Percentiles rank a stretch among this genome's conserved stretches.
Conservation (phyloP, 2,797 vertebrate genomes). For the Pseudotriccus pelzelni region DNA sequence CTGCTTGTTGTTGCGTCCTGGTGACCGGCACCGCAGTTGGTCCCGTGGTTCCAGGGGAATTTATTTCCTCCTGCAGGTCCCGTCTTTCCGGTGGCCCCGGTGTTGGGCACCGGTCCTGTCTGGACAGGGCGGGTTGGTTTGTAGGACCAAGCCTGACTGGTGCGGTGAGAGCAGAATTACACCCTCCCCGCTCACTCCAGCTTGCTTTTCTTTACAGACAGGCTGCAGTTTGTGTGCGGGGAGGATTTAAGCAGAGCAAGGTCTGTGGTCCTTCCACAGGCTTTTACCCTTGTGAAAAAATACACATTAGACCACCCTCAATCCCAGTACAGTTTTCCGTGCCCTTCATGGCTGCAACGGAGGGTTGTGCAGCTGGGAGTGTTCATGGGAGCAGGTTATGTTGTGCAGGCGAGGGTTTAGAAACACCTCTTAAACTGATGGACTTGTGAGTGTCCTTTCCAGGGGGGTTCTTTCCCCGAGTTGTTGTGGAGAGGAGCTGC, state of each 20-base stretch:
- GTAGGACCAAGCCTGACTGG: neutral
- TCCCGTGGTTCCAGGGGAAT: constrained; percentile 60
- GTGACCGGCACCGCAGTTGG: constrained; percentile 56
- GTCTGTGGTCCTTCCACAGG: neutral
- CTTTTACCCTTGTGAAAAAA: neutral
- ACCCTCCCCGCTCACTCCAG: neutral
- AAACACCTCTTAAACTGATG: neutral
- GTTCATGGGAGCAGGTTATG: neutral
- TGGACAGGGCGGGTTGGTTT: neutral
- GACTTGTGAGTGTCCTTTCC: neutral
- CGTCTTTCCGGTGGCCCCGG: constrained; percentile 41
- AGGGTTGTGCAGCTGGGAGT: neutral
- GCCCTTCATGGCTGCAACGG: neutral
- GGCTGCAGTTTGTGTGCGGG: neutral
- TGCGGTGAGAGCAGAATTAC: neutral
- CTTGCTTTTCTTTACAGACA: constrained; percentile 9
- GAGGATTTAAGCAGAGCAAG: neutral
- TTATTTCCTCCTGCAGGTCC: constrained; percentile 69
- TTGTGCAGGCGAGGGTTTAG: neutral
- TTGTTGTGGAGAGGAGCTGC: neutral
- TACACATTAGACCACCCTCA: too few species aligned
- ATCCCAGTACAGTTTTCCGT: neutral
- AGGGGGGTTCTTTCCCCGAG: accelerated
- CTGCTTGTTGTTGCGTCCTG: constrained; percentile 51
- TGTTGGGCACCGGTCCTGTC: neutral